Conservation (phyloP, 2,888 invertebrate genomes). For the Tetramorium bicarinatum region DNA sequence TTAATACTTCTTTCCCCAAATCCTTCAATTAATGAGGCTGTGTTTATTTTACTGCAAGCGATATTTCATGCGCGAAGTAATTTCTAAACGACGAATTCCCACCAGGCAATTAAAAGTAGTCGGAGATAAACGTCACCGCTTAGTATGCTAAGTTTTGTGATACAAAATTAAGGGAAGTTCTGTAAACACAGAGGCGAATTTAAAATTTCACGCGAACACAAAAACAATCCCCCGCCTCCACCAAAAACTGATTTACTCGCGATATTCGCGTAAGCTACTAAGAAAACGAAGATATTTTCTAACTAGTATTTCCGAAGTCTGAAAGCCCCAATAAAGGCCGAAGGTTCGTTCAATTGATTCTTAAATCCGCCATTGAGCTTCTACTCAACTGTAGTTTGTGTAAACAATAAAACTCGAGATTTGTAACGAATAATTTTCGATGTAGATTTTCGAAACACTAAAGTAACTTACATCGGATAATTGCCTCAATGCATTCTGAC, state of each 20-base stretch:
- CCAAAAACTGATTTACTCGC: background rate
- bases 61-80: constrained; percentile 63
- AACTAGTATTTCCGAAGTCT: background rate
- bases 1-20: constrained; percentile 79
- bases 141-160: constrained; percentile 68
- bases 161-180: constrained; percentile 68
- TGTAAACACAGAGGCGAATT: constrained; percentile 27
- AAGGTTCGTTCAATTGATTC: background rate
- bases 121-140: constrained; percentile 66
- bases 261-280: background rate
- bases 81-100: constrained; percentile 61
- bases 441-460: constrained; percentile 76
- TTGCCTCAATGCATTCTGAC: constrained; percentile 66
- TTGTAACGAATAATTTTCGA: constrained; percentile 72
- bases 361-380: constrained; percentile 57
- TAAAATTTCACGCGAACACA: constrained; percentile 2
- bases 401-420: constrained; percentile 62
- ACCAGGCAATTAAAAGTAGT: constrained; percentile 72
- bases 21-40: constrained; percentile 80
- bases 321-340: background rate
- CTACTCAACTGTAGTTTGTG: constrained; percentile 66
- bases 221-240: background rate
- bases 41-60: constrained; percentile 73
- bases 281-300: constrained; percentile 26
- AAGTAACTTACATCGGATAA: constrained; percentile 77